Conservation (phyloP, 2,797 vertebrate species). For the Eutrigla gurnardus region DNA sequence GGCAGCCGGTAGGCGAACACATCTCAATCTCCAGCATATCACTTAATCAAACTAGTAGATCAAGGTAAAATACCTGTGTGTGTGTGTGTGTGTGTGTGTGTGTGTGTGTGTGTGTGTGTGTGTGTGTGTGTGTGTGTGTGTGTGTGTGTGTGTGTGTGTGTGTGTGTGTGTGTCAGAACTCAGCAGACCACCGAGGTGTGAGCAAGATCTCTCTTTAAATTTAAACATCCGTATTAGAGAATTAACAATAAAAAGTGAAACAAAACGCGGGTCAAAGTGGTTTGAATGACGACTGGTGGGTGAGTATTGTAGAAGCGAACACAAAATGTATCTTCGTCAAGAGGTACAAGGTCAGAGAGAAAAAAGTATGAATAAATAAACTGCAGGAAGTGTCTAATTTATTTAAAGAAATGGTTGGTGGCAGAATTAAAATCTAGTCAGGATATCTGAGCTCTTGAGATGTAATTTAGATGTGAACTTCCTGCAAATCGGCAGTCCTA, state of each 20-base stretch:
- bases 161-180: constrained; percentile 4
- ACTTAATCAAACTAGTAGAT: constrained; percentile 66
- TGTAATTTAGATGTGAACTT: constrained; percentile 62
- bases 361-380: constrained; percentile 59
- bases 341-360: constrained; percentile 44
- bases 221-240: constrained; percentile 19
- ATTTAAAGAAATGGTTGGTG: constrained; percentile 61
- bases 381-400: constrained; percentile 56
- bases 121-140: neutral
- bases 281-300: neutral
- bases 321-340: constrained; percentile 37
- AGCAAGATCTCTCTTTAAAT: constrained; percentile 3
- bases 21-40: constrained; percentile 56
- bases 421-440: constrained; percentile 45
- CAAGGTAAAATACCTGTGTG: constrained; percentile 55
- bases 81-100: neutral
- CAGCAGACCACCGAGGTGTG: neutral
- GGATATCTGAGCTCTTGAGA: constrained; percentile 41
- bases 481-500: constrained; percentile 24
- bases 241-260: constrained; percentile 4
- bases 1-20: constrained; percentile 48
- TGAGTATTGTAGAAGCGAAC: constrained; percentile 13
- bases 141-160: neutral
- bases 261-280: neutral
- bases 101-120: neutral